phyloP scores from a whole-genome alignment of 2,797 vertebrate species.

The Diglossa cyanea region DNA sequence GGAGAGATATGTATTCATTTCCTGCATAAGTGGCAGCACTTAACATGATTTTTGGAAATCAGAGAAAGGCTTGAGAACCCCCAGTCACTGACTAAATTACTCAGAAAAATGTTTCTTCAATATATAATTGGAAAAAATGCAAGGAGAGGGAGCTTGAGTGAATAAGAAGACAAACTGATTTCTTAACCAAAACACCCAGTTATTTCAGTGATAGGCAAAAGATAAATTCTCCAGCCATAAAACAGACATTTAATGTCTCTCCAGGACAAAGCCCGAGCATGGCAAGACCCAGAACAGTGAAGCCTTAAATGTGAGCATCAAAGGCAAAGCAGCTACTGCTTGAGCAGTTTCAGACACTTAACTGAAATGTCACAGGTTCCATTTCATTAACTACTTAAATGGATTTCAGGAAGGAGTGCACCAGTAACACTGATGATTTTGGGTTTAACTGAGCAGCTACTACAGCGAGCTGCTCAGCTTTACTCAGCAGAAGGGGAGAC shows the following conservation, averaged over 20 bases:
- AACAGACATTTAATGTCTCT: not conserved
- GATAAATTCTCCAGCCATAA: not conserved
- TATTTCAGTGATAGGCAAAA: not conserved
- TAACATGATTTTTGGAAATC: constrained; percentile 43
- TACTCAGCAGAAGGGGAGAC: not conserved
- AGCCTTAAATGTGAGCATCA: not conserved
- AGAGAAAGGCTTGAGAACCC: constrained; percentile 18
- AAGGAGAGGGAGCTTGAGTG: not conserved
- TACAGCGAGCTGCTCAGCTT: not conserved
- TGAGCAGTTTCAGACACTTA: not conserved
- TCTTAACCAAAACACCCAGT: not conserved
- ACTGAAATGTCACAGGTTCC: constrained; percentile 30
- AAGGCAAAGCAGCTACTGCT: not conserved
- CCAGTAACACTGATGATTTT: not conserved
- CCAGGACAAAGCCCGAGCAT: not conserved
- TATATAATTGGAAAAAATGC: not conserved
- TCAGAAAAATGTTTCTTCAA: not conserved
- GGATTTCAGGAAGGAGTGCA: constrained; percentile 43
- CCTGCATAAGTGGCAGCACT: not conserved
- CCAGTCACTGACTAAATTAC: constrained; percentile 6
- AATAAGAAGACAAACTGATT: not conserved
- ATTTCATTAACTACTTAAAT: constrained; percentile 40
- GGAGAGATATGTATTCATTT: not conserved
- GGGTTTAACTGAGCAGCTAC: not conserved
- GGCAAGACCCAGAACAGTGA: not conserved